These are phyloP conservation scores for Eumeta japonica DNA, from an alignment of 1,140 invertebrate species.

Conservation along the genomic window DNA sequence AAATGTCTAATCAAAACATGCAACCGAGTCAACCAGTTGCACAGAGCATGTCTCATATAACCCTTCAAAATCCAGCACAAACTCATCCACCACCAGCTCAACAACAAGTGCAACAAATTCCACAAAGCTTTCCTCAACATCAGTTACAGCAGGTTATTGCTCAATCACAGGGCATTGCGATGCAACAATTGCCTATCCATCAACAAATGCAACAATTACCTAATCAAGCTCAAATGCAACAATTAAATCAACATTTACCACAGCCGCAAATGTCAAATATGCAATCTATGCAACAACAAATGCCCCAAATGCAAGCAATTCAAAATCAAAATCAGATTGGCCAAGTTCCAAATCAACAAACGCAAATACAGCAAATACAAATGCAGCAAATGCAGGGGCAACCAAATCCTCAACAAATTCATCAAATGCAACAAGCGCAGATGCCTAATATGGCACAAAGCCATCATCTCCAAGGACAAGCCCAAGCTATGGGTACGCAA, in stretches of 20 bases:
- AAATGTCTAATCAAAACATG: conserved; percentile 46
- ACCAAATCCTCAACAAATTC: conserved; percentile 44
- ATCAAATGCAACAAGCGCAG: conserved; percentile 47
- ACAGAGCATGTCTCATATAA: conserved; percentile 55
- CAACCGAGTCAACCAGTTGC: conserved; percentile 40
- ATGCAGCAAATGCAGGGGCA: conserved; percentile 55
- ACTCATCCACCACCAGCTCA: conserved; percentile 37
- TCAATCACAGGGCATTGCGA: conserved; percentile 49
- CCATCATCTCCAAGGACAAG: conserved; percentile 40
- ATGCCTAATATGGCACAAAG: conserved; percentile 41
- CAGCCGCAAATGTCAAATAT: conserved; percentile 51
- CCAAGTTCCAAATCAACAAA: conserved; percentile 49
- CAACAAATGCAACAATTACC: conserved; percentile 55
- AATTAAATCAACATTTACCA: conserved; percentile 49
- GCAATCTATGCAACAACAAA: conserved; percentile 53
- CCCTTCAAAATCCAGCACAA: conserved; percentile 41
- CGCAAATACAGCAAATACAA: conserved; percentile 54
- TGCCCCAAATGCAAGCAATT: conserved; percentile 51
- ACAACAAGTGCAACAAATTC: conserved; percentile 46
- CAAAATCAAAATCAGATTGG: conserved; percentile 46
- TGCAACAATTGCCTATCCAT: conserved; percentile 54
- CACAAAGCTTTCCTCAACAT: conserved; percentile 59
- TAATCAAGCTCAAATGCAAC: conserved; percentile 52
- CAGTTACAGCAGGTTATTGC: conserved; percentile 59
- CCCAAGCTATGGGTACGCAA: conserved; percentile 41